Evolutionary conservation across 2,888 invertebrate genomes (phyloP), one percentile per base, ranked within the genome.

Genomic region (Zaprionus lineosus): DNA sequence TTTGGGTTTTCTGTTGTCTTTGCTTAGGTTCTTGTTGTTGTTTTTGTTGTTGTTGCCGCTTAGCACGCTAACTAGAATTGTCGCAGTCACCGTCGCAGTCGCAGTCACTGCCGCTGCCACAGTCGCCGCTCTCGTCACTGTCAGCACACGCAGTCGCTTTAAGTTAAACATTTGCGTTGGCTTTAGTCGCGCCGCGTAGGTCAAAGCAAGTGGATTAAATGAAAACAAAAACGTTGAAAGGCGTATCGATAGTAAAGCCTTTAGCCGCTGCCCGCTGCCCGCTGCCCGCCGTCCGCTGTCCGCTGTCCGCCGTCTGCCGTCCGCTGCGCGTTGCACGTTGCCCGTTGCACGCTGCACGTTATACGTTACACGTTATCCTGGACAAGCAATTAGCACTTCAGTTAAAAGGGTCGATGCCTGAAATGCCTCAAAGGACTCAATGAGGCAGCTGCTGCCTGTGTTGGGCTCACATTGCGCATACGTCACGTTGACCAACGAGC

Each of bases 181-280:
- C 71, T 76, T 83, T 79, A 83, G 82, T 83, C 75, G 78, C 69
- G 46, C 41, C 82, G 74, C 86, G 85, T 77, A 67, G 82, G 43
- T 84, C 86, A 68, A 86, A 71, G 84, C 82, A 84, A 74, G 67
- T 86, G 82, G 84, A 83, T 83, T 85, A 83, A 84, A 66, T 68
- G 63, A 58, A 58, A 62, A 61, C 53, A 39, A 34, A 29, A 34
- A 15, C 28, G 40, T 15, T 12, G 9, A 19, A 39, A 24, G 33
- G 7, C 18, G 46, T 36, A 28, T 18, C 31, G 40, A 31, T 31
- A 19, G 12, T n/a, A n/a, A n/a, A n/a, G n/a, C n/a, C n/a, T n/a
- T n/a, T n/a, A n/a, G n/a, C n/a, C 12, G 2, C 53, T 58, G 55
- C 56, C 72, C 57, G 71, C 67, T 84, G n/a, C n/a, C n/a, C n/a